Evolutionary conservation across 2,113 vertebrate species (phyloP).

Genomic region (Larimichthys crocea): DNA sequence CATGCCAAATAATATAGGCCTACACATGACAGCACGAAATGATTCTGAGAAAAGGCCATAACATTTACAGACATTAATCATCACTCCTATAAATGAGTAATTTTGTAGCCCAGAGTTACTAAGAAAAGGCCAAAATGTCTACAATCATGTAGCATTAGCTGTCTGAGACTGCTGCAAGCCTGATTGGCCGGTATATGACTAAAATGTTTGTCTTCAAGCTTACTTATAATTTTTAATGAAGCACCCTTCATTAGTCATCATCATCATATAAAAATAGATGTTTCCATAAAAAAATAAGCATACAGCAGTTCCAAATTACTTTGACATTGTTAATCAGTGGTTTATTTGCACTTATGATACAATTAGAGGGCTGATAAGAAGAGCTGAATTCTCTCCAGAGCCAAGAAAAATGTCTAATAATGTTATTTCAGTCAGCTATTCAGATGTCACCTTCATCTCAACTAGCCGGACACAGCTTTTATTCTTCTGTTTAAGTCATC

Average conservation of each 20-base stretch:
- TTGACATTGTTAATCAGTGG: conserved; percentile 26
- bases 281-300: not conserved
- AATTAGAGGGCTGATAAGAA: conserved; percentile 15
- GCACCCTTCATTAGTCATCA: conserved; percentile 12
- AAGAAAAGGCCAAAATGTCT: conserved; percentile 46
- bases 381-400: conserved; percentile 10
- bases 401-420: conserved; percentile 26
- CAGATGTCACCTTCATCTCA: conserved; percentile 21
- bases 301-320: conserved; percentile 2
- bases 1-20: conserved; percentile 9
- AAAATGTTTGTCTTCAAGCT: conserved; percentile 20
- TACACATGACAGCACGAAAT: not conserved
- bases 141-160: conserved; percentile 29
- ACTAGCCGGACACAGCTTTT: not conserved
- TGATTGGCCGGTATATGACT: conserved; percentile 4
- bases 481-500: not conserved
- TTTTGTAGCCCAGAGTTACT: not conserved
- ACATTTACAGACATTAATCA: conserved; percentile 28
- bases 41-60: conserved; percentile 42
- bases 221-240: not conserved
- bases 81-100: conserved; percentile 2
- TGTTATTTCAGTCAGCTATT: conserved; percentile 23
- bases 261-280: conserved; percentile 12
- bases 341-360: conserved; percentile 26
- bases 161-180: conserved; percentile 5